Evolutionary conservation across 2,888 invertebrate species (phyloP), one percentile per base, ranked within the genome.

Genomic region (Hypena proboscidalis): DNA sequence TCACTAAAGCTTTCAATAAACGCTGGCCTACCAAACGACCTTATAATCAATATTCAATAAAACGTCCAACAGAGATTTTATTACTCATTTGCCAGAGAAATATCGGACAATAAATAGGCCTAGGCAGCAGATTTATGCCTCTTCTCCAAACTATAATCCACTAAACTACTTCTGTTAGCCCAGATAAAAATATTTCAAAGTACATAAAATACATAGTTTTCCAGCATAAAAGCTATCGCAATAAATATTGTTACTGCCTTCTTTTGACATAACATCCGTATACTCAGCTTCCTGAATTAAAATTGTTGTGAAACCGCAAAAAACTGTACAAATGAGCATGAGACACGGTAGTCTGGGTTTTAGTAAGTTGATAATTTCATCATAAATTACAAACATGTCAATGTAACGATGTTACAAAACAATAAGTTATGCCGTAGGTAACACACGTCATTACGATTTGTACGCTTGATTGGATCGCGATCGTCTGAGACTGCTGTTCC

Each of bases 1-100:
- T 69, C 64, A 71, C 70, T 70, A 74, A 74, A 68, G 71, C 72
- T 77, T 77, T 78, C 79, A 82, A 83, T 80, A 79, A 78, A 70
- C 74, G 71, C 63, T 33, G 47, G 30, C 45, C 43, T 32, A 37
- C 50, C 34, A 47, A 38, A 52, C 34, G 43, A 52, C 19, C 51
- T 52, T 40, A 47, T 54, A 64, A 79, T 77, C 74, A 69, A 76
- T 77, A 73, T 67, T 68, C 67, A 60, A 70, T 67, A 67, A 77
- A 72, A 73, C 60, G 58, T 54, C 49, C 37, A 51, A 52, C 45
- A 49, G 49, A 33, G 39, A 55, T 67, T 70, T 70, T 66, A 63
- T 67, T 63, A 60, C 57, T 59, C 61, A 64, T 62, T 69, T 58
- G 43, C 60, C 35, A 37, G 40, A 42, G 30, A 41, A 50, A 47